These are phyloP conservation scores for Melanerpes aurifrons DNA, from an alignment of 2,113 vertebrate species.

Conservation along the genomic window DNA sequence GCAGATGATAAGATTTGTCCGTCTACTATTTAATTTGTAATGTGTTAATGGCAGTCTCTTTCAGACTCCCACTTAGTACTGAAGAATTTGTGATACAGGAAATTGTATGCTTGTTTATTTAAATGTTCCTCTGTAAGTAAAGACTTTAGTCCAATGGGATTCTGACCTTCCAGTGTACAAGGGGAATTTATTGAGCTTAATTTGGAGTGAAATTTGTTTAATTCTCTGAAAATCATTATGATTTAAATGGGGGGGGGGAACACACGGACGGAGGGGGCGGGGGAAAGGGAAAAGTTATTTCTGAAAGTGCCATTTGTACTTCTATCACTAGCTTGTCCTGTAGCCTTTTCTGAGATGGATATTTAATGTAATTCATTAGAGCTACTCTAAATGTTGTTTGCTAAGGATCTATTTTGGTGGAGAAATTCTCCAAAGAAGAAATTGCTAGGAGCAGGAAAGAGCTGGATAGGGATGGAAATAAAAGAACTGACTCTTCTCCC, in stretches of 20 bases:
- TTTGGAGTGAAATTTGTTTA: not conserved
- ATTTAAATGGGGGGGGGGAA: not conserved
- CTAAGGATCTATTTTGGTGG: not conserved
- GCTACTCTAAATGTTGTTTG: not conserved
- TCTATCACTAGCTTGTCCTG: not conserved
- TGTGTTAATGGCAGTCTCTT: not conserved
- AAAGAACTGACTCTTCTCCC: not conserved
- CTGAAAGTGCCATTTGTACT: not conserved
- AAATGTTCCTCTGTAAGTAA: not conserved
- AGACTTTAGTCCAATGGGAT: not conserved
- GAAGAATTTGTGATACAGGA: not conserved
- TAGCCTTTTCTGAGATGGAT: not conserved
- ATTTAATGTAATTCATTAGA: not conserved
- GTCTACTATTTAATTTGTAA: conserved; percentile 17
- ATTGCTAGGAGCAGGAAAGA: not conserved
- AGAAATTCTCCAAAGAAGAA: not conserved
- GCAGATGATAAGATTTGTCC: not conserved
- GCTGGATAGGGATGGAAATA: not conserved
- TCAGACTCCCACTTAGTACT: not conserved
- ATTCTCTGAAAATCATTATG: not conserved
- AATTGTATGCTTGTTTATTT: not conserved
- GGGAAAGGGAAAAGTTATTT: not conserved
- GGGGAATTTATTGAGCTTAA: not conserved
- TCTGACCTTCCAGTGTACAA: not conserved
- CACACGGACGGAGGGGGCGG: too few species aligned